Conservation (phyloP, 2,797 vertebrate genomes). For the Siniperca undulata region DNA sequence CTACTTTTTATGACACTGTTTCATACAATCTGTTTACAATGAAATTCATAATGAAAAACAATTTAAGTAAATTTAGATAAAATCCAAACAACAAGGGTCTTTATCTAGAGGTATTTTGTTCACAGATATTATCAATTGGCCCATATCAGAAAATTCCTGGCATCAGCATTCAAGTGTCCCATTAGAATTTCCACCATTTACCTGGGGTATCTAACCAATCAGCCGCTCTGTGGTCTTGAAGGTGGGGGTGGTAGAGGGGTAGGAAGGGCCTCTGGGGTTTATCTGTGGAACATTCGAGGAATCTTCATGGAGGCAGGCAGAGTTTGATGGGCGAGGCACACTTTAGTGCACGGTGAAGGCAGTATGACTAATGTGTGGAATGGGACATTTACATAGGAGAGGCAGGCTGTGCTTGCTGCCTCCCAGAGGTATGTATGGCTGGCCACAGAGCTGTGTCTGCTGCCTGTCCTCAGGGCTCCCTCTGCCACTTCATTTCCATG, state of each 20-base stretch:
- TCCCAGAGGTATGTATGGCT: constrained; percentile 84
- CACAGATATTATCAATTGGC: constrained; percentile 58
- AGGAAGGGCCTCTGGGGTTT: constrained; percentile 81
- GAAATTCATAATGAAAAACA: constrained; percentile 19
- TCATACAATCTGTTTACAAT: not conserved
- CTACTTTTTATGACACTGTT: constrained; percentile 35
- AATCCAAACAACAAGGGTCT: constrained; percentile 32
- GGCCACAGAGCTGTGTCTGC: constrained; percentile 78
- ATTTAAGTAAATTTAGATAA: constrained; percentile 3
- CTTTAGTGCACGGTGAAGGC: constrained; percentile 82
- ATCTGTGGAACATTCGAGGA: constrained; percentile 80
- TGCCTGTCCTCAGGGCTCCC: constrained; percentile 84
- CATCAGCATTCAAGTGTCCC: constrained; percentile 73
- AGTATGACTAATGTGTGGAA: constrained; percentile 86
- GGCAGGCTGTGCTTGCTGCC: constrained; percentile 77
- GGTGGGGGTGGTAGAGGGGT: constrained; percentile 69
- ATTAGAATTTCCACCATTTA: constrained; percentile 77
- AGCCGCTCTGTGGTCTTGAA: constrained; percentile 66
- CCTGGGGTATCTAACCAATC: constrained; percentile 80
- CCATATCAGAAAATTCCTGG: constrained; percentile 64
- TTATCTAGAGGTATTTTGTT: constrained; percentile 44
- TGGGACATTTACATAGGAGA: constrained; percentile 86
- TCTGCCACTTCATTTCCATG: constrained; percentile 87
- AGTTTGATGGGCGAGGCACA: constrained; percentile 82
- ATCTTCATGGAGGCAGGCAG: constrained; percentile 81